Conservation (phyloP, 2,797 vertebrate species). For the Anniella stebbinsi region DNA sequence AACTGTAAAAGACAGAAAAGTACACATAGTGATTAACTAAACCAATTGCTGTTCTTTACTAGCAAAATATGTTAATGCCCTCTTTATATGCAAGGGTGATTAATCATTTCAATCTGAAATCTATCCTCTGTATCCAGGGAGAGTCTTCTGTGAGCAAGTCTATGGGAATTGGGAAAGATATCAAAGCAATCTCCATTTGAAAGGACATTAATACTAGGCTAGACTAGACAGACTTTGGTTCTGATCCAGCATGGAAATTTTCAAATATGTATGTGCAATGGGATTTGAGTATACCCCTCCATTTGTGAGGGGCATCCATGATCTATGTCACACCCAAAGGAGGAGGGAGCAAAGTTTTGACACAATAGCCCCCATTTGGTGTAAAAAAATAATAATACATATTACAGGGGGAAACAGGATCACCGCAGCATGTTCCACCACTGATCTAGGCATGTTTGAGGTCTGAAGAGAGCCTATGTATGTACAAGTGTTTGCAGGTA, state of each 20-base stretch:
- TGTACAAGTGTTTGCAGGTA: too few species aligned
- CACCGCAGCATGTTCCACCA: too few species aligned
- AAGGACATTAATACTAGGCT: not conserved
- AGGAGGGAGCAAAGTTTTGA: not conserved
- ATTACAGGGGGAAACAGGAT: too few species aligned
- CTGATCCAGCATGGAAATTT: not conserved
- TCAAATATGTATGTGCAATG: not conserved
- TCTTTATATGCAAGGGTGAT: not conserved
- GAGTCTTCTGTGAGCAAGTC: not conserved
- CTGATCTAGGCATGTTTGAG: too few species aligned
- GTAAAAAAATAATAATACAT: too few species aligned
- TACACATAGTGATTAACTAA: not conserved
- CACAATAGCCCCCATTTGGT: not conserved
- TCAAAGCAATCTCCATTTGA: not conserved
- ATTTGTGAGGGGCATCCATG: too few species aligned
- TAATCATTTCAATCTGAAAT: conserved; percentile 20
- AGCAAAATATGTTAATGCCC: conserved; percentile 1
- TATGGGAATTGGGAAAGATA: not conserved
- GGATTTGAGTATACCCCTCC: not conserved
- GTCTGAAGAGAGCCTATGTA: not conserved
- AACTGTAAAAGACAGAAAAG: not conserved
- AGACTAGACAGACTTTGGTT: not conserved
- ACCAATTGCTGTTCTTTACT: not conserved
- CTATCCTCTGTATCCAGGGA: not conserved
- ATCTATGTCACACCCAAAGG: not conserved